Conservation (phyloP, 2,888 invertebrate species). For the Euzophera pinguis region DNA sequence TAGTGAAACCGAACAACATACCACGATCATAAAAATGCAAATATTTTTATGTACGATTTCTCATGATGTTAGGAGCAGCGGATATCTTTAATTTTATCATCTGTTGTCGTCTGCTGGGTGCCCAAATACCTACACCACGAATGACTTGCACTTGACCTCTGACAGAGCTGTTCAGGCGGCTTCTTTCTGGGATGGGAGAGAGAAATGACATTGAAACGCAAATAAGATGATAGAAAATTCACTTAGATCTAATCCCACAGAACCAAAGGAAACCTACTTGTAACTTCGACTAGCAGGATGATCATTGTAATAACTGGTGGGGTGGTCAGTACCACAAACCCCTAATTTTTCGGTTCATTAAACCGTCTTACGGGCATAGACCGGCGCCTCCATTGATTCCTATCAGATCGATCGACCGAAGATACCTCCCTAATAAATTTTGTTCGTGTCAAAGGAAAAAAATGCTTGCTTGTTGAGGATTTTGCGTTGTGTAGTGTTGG, state of each 20-base stretch:
- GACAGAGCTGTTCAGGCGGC: too few species aligned
- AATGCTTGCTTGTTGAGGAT: slow-evolving; percentile 13
- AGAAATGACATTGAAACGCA: too few species aligned
- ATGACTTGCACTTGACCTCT: too few species aligned
- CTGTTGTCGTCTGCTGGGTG: too few species aligned
- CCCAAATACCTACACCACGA: too few species aligned
- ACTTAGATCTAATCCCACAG: background rate
- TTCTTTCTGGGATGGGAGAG: too few species aligned
- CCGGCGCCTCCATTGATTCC: slow-evolving; percentile 70
- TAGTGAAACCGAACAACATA: too few species aligned
- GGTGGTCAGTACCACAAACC: slow-evolving; percentile 56
- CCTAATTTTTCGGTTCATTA: slow-evolving; percentile 75
- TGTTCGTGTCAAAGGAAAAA: slow-evolving; percentile 39
- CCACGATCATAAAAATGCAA: too few species aligned
- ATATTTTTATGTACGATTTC: too few species aligned
- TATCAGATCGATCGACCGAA: slow-evolving; percentile 59
- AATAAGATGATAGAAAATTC: too few species aligned
- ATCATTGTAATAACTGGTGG: slow-evolving; percentile 33
- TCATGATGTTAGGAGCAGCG: too few species aligned
- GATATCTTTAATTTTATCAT: too few species aligned
- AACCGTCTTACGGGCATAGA: slow-evolving; percentile 66
- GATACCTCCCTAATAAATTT: slow-evolving; percentile 50
- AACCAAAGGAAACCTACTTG: background rate
- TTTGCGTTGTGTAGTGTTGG: slow-evolving; percentile 14
- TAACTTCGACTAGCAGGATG: background rate